Evolutionary conservation across 2,113 vertebrate species (phyloP).

Genomic region (Ploceus nigricollis): DNA sequence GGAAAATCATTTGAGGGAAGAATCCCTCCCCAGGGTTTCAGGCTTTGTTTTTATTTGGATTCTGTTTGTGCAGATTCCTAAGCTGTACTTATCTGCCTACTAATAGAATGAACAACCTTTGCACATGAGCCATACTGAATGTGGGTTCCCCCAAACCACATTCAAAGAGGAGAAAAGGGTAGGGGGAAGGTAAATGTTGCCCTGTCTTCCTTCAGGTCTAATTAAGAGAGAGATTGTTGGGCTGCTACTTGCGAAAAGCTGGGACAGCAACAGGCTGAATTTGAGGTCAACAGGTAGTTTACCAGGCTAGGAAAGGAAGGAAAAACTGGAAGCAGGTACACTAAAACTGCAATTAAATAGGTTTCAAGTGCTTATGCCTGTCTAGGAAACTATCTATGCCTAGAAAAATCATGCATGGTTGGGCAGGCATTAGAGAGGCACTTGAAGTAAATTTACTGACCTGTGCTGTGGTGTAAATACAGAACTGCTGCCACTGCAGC

Average conservation of each 20-base stretch:
- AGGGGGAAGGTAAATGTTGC: neutral
- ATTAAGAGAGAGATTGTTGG: neutral
- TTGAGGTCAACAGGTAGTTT: neutral
- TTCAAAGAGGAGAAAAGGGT: neutral
- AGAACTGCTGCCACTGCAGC: neutral
- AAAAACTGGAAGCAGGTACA: neutral
- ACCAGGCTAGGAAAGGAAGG: neutral
- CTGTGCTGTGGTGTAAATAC: neutral
- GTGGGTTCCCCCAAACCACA: neutral
- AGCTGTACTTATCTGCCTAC: neutral
- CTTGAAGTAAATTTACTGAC: neutral
- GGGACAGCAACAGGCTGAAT: neutral
- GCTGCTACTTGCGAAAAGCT: neutral
- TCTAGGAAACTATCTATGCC: neutral
- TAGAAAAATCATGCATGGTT: neutral
- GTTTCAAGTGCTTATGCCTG: neutral
- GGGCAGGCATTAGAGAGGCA: neutral
- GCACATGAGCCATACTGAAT: neutral
- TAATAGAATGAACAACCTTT: neutral
- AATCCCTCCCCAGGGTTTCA: neutral
- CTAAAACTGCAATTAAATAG: neutral
- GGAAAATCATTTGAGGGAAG: neutral
- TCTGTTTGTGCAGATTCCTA: neutral
- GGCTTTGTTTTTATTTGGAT: neutral
- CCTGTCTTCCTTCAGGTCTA: neutral